Conservation (phyloP, 1,140 invertebrate genomes). For the Monochamus saltuarius region DNA sequence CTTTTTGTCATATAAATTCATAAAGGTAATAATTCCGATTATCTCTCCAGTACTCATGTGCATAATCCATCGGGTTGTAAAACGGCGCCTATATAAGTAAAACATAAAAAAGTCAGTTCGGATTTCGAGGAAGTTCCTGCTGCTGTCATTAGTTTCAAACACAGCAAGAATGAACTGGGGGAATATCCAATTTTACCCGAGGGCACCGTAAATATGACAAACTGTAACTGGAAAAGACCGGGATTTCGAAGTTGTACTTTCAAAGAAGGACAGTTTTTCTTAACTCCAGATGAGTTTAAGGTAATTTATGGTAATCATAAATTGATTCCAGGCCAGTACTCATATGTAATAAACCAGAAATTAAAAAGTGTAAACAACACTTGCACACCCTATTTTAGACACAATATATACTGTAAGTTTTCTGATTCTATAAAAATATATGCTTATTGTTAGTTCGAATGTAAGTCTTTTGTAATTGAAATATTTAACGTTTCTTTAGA, state of each 20-base stretch:
- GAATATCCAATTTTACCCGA: background rate
- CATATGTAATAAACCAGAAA: background rate
- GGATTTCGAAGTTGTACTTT: background rate
- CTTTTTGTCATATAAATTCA: too few species aligned
- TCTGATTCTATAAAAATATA: background rate
- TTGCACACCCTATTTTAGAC: too few species aligned
- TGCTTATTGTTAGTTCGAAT: background rate
- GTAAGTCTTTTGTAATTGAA: background rate
- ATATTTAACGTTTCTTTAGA: conserved; percentile 1
- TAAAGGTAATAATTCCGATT: too few species aligned
- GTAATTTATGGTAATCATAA: background rate
- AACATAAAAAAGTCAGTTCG: background rate
- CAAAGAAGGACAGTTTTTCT: background rate
- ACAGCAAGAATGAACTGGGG: background rate
- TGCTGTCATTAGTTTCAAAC: background rate
- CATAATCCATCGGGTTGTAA: too few species aligned
- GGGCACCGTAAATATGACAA: background rate
- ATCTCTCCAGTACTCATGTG: too few species aligned
- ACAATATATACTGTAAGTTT: background rate
- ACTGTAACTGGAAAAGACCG: background rate
- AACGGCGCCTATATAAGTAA: too few species aligned
- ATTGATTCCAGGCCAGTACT: background rate
- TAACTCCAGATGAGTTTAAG: background rate
- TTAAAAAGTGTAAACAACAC: background rate
- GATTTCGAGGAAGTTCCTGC: background rate